Evolutionary conservation across 1,140 invertebrate genomes (phyloP), one percentile per base, ranked within the genome.

Genomic region (Drosophila cardini): DNA sequence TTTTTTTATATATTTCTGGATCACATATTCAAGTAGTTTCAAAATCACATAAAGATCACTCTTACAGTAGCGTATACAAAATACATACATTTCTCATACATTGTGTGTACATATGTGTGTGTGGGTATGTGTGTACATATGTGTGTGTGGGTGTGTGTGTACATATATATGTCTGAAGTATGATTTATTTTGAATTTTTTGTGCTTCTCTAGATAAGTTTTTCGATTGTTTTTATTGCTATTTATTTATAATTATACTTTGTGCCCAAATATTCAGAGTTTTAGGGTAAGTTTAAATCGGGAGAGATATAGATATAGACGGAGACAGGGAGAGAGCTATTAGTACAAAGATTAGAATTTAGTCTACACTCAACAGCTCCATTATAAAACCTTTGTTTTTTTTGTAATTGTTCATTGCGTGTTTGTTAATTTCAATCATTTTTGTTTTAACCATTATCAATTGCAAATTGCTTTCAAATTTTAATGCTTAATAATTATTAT

Each of bases 41-140:
- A 90, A 89, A 89, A 89, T 89, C 85, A 89, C 85, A 89, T 89
- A 90, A 89, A 86, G 89, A 90, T 89, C 85, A 89, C 85, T 89
- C 85, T 90, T 89, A 85, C 78, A 90, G 76, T 90, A 90, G 86
- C 86, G 86, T 90, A 90, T 90, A 90, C 86, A 90, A 90, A 90
- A 90, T 90, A 90, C 78, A 90, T 82, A 77, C 67, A 60, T 74
- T 74, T 60, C 43, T 45, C 65, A 80, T 79, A 70, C 83, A 73
- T 74, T 62, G 52, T 40, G 65, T 61, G 70, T 61, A 60, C 84
- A 34, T 78, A 72, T 62, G 52, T 40, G 65, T 61, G 70, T 61
- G 63, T 89, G 16, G 76, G 70, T 50, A 70, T 73, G 45, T 78
- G 52, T 61, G 70, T 61, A 60, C 84, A 34, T 78, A 72, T 62